phyloP scores from a whole-genome alignment of 2,797 vertebrate species.

The Spinus pinus region DNA sequence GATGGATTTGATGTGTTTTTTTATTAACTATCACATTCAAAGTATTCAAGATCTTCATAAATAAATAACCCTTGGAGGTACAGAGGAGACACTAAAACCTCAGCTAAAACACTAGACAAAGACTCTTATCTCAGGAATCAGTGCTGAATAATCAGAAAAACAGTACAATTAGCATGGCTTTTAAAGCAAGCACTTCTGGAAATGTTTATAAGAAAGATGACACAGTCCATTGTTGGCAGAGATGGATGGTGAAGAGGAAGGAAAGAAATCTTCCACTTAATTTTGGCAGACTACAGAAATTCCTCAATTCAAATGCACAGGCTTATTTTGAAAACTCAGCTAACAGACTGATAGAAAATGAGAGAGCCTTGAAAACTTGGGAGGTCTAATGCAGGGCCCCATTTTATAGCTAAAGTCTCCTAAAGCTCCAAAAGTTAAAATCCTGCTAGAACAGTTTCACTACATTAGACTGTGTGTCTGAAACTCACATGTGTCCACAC shows the following conservation, averaged over 20 bases:
- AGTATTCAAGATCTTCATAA: background rate
- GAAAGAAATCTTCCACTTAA: background rate
- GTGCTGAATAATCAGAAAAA: background rate
- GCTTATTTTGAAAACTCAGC: background rate
- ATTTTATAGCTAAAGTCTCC: background rate
- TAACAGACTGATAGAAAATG: background rate
- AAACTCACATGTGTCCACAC: background rate
- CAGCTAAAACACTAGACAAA: background rate
- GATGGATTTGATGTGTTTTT: background rate
- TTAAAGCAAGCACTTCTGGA: background rate
- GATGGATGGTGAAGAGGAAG: background rate
- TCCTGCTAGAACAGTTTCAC: background rate
- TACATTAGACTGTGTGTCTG: background rate
- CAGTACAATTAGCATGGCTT: rapidly evolving
- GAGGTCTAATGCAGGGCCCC: background rate
- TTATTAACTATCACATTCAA: background rate
- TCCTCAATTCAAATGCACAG: background rate
- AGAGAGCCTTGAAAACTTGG: background rate
- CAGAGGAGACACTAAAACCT: background rate
- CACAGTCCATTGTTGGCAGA: background rate
- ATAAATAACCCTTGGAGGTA: background rate
- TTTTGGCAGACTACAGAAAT: background rate
- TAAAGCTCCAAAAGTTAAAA: background rate
- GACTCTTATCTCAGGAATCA: background rate
- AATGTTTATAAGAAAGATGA: background rate